These are phyloP conservation scores for Anoplophora glabripennis DNA, from an alignment of 1,140 invertebrate species.

Conservation along the genomic window DNA sequence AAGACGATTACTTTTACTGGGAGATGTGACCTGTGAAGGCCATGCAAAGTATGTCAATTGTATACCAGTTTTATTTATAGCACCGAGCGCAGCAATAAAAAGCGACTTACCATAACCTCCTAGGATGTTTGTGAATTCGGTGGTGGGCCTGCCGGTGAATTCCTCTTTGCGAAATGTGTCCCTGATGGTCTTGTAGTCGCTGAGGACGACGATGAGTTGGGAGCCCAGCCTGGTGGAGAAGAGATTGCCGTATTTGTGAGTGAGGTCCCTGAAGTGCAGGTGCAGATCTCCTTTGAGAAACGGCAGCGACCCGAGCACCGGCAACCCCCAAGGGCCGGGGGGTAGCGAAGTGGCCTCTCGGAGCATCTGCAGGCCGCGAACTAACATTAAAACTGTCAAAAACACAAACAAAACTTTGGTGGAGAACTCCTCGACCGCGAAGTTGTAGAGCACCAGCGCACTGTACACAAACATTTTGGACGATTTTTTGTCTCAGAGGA, in stretches of 20 bases:
- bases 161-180: conserved; percentile 81
- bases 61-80: conserved; percentile 20
- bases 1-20: conserved; percentile 31
- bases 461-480: conserved; percentile 45
- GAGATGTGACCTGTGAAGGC: conserved; percentile 36
- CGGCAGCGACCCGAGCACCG: conserved; percentile 77
- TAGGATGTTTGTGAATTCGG: conserved; percentile 79
- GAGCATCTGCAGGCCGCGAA: conserved; percentile 54
- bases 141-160: conserved; percentile 81
- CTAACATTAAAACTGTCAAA: conserved; percentile 52
- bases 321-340: conserved; percentile 82
- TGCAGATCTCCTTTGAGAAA: conserved; percentile 75
- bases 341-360: conserved; percentile 62
- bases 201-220: conserved; percentile 79
- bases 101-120: conserved; percentile 80
- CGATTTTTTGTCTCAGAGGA: conserved; percentile 17
- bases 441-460: conserved; percentile 40
- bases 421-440: conserved; percentile 33
- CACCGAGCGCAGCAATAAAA: background rate
- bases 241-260: conserved; percentile 73
- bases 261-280: conserved; percentile 71
- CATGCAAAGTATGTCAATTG: conserved; percentile 37
- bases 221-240: conserved; percentile 79
- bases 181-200: conserved; percentile 78
- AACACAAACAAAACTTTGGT: conserved; percentile 53